Base-by-base conservation (phyloP, 1,140 invertebrate species). In the Pachypsylla venusta region DNA sequence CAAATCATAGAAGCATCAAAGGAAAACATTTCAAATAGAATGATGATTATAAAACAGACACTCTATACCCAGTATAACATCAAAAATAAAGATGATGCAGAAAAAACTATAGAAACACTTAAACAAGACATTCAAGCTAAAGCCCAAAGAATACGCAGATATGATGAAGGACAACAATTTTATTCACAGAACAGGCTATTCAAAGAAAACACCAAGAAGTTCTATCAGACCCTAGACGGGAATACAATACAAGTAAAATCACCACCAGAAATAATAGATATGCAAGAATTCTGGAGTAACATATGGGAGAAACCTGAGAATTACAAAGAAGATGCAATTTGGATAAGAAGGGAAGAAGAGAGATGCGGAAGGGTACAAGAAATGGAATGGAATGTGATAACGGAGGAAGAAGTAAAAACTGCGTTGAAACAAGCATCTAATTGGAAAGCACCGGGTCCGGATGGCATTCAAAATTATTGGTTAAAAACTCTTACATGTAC, bases 281-380 rank as follows among this genome's bases (percentile, higher is more conserved):
- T 48, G 4, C 5, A 48, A 48, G 16, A 48, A 19, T 19, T 48
- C 22, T 48, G 42, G 42, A 4, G 16, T 19, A 19, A 48, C 22
- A 4, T 48, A 5, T 48, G 42, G 42, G 42, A 48, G 22, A 48
- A 5, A 5, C 4, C 4, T 5, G 42, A 48, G n/a, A 22, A 48
- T 19, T 22, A 48, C n/a, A 48, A 48, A 7, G 7, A 48, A 19
- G 22, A 19, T n/a, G 42, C 42, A 10, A 22, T 19, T 7, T 48
- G 42, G n/a, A 48, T 48, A 19, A n/a, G 22, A 5, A 48, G n/a
- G 42, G 7, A 48, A 10, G 42, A 96, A 70, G 22, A 94, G 71
- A n/a, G 64, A 64, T 12, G 74, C 65, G 13, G 77, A 76, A 68
- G 79, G 84, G 59, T 77, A 75, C 22, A 74, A 76, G 64, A 61